Evolutionary conservation across 2,888 invertebrate genomes (phyloP).

Genomic region (Callimorpha dominula): DNA sequence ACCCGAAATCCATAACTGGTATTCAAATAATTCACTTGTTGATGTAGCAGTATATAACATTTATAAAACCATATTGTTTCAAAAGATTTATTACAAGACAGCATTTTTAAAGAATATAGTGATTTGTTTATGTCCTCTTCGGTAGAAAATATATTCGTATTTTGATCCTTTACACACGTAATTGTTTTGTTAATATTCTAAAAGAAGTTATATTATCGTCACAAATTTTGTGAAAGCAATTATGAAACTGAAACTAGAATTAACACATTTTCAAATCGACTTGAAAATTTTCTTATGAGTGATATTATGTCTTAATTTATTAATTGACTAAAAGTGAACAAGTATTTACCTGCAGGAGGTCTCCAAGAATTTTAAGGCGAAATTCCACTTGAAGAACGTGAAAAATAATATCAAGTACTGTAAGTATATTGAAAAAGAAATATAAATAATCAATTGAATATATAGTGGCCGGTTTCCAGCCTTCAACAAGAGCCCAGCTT

Average conservation of each 20-base stretch:
- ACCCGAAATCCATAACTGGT: slow-evolving; percentile 46
- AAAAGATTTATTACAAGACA: slow-evolving; percentile 22
- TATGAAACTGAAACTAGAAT: no score
- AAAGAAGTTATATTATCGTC: neutral
- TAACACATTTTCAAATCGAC: neutral
- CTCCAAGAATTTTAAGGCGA: slow-evolving; percentile 35
- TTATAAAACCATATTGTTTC: slow-evolving; percentile 37
- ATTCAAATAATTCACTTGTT: slow-evolving; percentile 47
- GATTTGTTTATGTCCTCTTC: neutral
- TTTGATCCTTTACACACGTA: neutral
- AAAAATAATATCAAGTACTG: slow-evolving; percentile 36
- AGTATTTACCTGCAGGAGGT: slow-evolving; percentile 17
- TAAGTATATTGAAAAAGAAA: slow-evolving; percentile 44
- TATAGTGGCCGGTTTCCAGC: slow-evolving; percentile 19
- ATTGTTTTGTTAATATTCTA: neutral
- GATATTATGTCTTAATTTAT: no score
- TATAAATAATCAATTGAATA: slow-evolving; percentile 46
- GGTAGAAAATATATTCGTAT: neutral
- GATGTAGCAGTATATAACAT: slow-evolving; percentile 43
- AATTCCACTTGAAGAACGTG: slow-evolving; percentile 50
- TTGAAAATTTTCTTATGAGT: neutral
- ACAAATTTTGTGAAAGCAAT: no score
- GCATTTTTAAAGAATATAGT: slow-evolving; percentile 26
- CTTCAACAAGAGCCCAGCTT: slow-evolving; percentile 8
- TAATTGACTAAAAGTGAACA: neutral